A percentile compares a stretch with the other conserved stretches of the same genome.
These are phyloP conservation scores for Telmatherina bonti DNA, from an alignment of 2,797 vertebrate species.

Conservation along the genomic window DNA sequence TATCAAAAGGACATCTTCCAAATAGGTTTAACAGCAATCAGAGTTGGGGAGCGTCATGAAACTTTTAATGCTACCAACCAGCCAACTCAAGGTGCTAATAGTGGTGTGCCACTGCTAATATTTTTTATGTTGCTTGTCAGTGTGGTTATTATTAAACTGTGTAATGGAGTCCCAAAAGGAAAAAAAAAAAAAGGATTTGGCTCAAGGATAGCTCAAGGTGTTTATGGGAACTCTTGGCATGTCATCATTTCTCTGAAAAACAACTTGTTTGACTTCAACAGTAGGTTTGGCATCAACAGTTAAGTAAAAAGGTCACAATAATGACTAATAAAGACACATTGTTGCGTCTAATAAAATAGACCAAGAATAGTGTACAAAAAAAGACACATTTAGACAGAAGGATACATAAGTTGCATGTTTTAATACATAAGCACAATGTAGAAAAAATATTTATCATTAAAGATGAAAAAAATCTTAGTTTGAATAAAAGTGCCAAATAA, in stretches of 20 bases:
- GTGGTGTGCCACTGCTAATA: slow-evolving; percentile 8
- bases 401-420: too few relatives aligned
- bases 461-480: too few relatives aligned
- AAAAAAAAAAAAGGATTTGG: background rate
- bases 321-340: too few relatives aligned
- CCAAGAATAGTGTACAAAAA: too few relatives aligned
- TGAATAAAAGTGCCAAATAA: too few relatives aligned
- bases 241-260: background rate
- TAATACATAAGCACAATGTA: too few relatives aligned
- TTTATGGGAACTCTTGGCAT: background rate
- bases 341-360: too few relatives aligned
- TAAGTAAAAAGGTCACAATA: too few relatives aligned
- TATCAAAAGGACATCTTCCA: slow-evolving; percentile 85
- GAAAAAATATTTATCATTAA: too few relatives aligned
- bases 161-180: background rate
- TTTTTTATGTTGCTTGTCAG: background rate
- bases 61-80: slow-evolving; percentile 18
- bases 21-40: slow-evolving; percentile 83
- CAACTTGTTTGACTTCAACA: too few relatives aligned
- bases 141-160: background rate
- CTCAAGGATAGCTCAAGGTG: background rate
- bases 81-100: background rate
- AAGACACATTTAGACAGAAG: too few relatives aligned
- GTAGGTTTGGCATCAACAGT: too few relatives aligned
- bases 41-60: slow-evolving; percentile 49